A percentile compares a stretch with the other conserved stretches of the same genome.
Conservation (phyloP, 2,797 vertebrate species). For the Allobates femoralis region DNA sequence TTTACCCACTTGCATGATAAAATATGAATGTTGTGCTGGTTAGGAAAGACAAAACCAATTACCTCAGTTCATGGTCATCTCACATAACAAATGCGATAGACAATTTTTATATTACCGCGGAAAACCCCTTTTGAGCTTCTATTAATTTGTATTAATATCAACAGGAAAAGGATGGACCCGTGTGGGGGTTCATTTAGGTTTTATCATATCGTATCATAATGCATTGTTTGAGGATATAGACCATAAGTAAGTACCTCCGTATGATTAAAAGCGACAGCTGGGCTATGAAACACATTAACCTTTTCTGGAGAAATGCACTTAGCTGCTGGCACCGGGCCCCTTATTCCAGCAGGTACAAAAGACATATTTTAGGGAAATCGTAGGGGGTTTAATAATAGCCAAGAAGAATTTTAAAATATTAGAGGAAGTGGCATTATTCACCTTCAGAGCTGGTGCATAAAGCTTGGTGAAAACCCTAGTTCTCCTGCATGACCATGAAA, state of each 20-base stretch:
- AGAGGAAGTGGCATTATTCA: too few relatives aligned
- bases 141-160: slow-evolving; percentile 62
- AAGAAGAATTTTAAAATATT: neutral
- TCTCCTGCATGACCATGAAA: too few relatives aligned
- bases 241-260: slow-evolving; percentile 40
- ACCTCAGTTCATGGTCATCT: slow-evolving; percentile 58
- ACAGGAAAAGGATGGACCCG: slow-evolving; percentile 36
- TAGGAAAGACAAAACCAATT: slow-evolving; percentile 62
- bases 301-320: slow-evolving; percentile 50
- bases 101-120: slow-evolving; percentile 58
- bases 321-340: neutral
- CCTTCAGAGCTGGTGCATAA: neutral
- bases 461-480: too few relatives aligned
- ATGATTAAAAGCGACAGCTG: slow-evolving; percentile 46
- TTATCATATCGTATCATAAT: slow-evolving; percentile 56
- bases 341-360: slow-evolving; percentile 28
- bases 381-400: neutral
- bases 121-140: slow-evolving; percentile 58
- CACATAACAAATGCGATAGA: slow-evolving; percentile 61
- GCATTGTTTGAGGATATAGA: slow-evolving; percentile 22
- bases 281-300: slow-evolving; percentile 57
- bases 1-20: slow-evolving; percentile 53
- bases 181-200: slow-evolving; percentile 48
- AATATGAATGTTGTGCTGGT: slow-evolving; percentile 60
- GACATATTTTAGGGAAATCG: slow-evolving; percentile 1